A percentile compares a stretch with the other conserved stretches of the same genome.
Conservation (phyloP, 2,797 vertebrate genomes). For the Chaunax sp. region DNA sequence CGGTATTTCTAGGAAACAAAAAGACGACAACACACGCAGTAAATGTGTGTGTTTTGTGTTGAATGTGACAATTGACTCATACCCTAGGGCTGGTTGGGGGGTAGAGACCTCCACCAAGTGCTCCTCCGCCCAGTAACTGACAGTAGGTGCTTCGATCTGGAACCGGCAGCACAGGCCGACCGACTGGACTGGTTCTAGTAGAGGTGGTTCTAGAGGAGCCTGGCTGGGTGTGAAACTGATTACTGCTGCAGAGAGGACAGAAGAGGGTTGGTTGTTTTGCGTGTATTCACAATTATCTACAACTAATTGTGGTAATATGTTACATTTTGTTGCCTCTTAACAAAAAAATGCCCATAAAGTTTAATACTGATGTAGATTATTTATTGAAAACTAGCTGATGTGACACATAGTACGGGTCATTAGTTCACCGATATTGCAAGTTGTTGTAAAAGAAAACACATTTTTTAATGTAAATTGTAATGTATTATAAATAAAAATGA, state of each 20-base stretch:
- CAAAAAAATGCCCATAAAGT: no score
- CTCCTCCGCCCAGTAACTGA: slow-evolving; percentile 71
- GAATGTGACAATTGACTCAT: neutral
- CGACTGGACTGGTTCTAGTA: slow-evolving; percentile 62
- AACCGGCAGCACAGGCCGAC: slow-evolving; percentile 80
- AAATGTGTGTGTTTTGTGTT: neutral
- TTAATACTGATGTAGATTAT: no score
- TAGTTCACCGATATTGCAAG: no score
- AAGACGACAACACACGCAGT: neutral
- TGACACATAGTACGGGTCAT: neutral
- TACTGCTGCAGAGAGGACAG: slow-evolving; percentile 59
- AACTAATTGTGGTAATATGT: neutral
- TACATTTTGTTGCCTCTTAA: neutral
- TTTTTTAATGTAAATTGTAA: neutral
- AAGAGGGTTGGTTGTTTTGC: neutral
- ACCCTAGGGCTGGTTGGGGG: slow-evolving; percentile 82
- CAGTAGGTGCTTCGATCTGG: slow-evolving; percentile 77
- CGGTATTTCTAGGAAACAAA: neutral
- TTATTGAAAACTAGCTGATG: neutral
- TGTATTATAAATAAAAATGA: neutral
- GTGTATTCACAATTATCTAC: neutral
- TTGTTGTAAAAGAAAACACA: no score
- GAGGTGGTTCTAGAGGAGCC: slow-evolving; percentile 74
- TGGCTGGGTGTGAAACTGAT: slow-evolving; percentile 74
- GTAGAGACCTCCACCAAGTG: slow-evolving; percentile 76